phyloP scores from a whole-genome alignment of 2,113 vertebrate genomes.

The Aramus guarauna region DNA sequence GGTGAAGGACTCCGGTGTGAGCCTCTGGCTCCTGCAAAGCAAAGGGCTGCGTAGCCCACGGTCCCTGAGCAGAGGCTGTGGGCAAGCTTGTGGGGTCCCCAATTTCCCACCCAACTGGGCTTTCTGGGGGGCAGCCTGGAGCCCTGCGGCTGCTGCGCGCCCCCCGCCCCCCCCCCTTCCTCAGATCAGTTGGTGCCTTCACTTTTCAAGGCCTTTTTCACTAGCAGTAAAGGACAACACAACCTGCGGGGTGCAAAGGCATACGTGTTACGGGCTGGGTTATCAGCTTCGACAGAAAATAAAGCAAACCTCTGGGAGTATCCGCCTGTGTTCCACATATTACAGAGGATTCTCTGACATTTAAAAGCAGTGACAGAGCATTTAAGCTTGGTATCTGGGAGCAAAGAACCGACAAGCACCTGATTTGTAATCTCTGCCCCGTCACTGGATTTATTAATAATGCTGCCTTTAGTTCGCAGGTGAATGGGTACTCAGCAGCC shows the following conservation, averaged over 20 bases:
- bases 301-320: too few species aligned
- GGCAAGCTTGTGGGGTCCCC: neutral
- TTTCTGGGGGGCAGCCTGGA: neutral
- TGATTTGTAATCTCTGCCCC: neutral
- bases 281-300: neutral
- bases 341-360: accelerated
- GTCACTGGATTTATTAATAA: neutral
- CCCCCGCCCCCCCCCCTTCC: neutral
- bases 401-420: neutral
- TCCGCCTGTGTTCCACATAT: accelerated
- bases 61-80: neutral
- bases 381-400: neutral
- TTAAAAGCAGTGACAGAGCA: neutral
- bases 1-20: neutral
- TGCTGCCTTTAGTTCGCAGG: neutral
- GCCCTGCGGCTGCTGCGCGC: neutral
- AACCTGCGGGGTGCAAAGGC: neutral
- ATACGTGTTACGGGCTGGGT: accelerated
- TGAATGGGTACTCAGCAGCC: neutral
- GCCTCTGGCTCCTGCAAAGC: neutral
- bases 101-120: accelerated
- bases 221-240: neutral
- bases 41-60: neutral
- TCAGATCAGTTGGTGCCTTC: neutral
- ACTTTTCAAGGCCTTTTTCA: neutral